Conservation (phyloP, 2,797 vertebrate species). For the Sebastes steindachneri region DNA sequence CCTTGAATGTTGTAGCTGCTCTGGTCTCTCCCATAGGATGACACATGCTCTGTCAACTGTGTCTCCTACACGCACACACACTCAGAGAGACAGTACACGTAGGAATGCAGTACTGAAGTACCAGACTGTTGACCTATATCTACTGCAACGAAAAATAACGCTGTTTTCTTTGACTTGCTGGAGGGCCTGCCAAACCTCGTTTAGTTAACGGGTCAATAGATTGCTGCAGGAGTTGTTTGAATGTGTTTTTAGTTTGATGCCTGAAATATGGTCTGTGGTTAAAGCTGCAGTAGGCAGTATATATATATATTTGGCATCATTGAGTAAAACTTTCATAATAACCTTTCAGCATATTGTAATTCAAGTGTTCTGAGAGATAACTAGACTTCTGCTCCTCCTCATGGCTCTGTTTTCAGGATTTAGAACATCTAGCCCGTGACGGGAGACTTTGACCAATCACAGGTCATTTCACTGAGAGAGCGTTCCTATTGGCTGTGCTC, state of each 20-base stretch:
- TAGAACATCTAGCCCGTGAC: too few relatives aligned
- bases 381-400: too few relatives aligned
- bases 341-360: too few relatives aligned
- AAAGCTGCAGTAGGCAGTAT: too few relatives aligned
- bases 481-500: too few relatives aligned
- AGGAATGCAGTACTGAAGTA: slow-evolving; percentile 12
- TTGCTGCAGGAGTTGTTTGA: rapidly evolving
- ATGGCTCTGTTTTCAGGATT: too few relatives aligned
- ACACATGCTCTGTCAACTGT: slow-evolving; percentile 38
- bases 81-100: neutral
- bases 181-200: slow-evolving; percentile 14
- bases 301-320: too few relatives aligned
- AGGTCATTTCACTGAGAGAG: too few relatives aligned
- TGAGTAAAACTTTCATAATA: rapidly evolving
- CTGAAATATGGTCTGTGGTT: too few relatives aligned
- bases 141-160: slow-evolving; percentile 1
- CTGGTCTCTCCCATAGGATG: slow-evolving; percentile 45
- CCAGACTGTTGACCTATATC: slow-evolving; percentile 64
- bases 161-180: neutral
- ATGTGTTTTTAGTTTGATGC: too few relatives aligned
- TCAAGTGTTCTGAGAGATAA: too few relatives aligned
- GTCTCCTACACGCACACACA: slow-evolving; percentile 5
- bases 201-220: neutral
- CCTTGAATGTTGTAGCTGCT: slow-evolving; percentile 58
- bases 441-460: too few relatives aligned